These are phyloP conservation scores for Cervus canadensis DNA, from an alignment of 2,113 vertebrate genomes.

Conservation along the genomic window DNA sequence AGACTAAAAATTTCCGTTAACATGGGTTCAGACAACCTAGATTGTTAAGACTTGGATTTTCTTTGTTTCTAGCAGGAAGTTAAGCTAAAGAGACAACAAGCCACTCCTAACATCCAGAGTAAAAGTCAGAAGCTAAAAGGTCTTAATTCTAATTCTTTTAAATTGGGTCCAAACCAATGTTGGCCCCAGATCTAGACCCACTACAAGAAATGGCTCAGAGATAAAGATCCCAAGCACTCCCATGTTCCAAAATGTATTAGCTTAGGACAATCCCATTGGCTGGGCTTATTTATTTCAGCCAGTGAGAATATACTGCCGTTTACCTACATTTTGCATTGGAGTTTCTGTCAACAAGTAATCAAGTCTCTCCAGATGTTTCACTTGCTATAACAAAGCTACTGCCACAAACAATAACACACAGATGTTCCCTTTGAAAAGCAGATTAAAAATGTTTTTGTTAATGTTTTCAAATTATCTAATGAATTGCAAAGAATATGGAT, in stretches of 20 bases:
- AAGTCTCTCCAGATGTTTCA: slow-evolving; percentile 71
- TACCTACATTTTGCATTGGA: slow-evolving; percentile 64
- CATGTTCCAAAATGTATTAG: background rate
- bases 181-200: background rate
- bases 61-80: background rate
- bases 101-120: background rate
- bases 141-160: slow-evolving; percentile 35
- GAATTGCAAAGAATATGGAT: slow-evolving; percentile 53
- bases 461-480: slow-evolving; percentile 70
- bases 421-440: slow-evolving; percentile 71
- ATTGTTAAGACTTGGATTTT: background rate
- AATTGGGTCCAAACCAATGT: background rate
- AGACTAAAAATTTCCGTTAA: background rate
- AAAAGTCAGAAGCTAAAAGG: slow-evolving; percentile 13
- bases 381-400: slow-evolving; percentile 71
- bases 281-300: slow-evolving; percentile 38
- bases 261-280: background rate
- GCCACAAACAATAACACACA: slow-evolving; percentile 65
- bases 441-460: slow-evolving; percentile 72
- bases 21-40: background rate
- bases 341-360: slow-evolving; percentile 71
- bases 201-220: slow-evolving; percentile 18
- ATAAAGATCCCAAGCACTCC: background rate
- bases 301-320: slow-evolving; percentile 53
- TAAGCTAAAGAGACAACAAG: background rate